Base-by-base conservation (phyloP, 1,140 invertebrate genomes). In the Reticulitermes speratus region DNA sequence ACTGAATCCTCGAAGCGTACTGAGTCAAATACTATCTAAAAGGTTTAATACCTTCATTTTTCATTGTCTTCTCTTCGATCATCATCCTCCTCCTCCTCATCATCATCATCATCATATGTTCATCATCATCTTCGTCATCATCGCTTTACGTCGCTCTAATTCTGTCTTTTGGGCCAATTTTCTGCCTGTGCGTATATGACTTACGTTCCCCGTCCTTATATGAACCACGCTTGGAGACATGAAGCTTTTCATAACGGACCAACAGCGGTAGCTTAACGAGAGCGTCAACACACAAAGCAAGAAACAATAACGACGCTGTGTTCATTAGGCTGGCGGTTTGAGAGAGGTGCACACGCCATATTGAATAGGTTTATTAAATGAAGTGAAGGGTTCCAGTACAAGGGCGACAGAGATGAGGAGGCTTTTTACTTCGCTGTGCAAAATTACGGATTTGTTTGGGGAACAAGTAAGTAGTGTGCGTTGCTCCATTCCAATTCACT, bases 231-330 rank as follows among this genome's bases (percentile, higher is more conserved):
- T 30, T 16, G 25, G 9, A 25, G n/a, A 2, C 25, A 75, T 75
- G 65, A 30, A 75, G n/a, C 65, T 8, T 25, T 75, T 75, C 65
- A 75, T 75, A 75, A 30, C 65, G 11, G 65, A 75, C 25, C 65
- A 30, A 75, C 65, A 75, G 65, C 25, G 16, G 65, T 75, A 30
- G 25, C 65, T n/a, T 75, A 75, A 75, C 65, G n/a, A 75, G 65
- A 75, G 65, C n/a, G 65, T 75, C 65, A 75, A 75, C 65, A 75
- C 65, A 75, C 65, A 75, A 75, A 75, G 65, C 65, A 75, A 75
- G 65, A 75, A 75, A 75, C 65, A 75, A 75, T 75, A 75, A 75
- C 11, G 65, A 30, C 65, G 7, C n/a, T n/a, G 65, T 75, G 65
- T 25, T 75, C 65, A 75, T 75, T 75, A 75, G 25, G 65, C 25